A percentile compares a stretch with the other conserved stretches of the same genome.
Evolutionary conservation across 1,140 invertebrate species (phyloP).

Genomic region (Macrobrachium rosenbergii): DNA sequence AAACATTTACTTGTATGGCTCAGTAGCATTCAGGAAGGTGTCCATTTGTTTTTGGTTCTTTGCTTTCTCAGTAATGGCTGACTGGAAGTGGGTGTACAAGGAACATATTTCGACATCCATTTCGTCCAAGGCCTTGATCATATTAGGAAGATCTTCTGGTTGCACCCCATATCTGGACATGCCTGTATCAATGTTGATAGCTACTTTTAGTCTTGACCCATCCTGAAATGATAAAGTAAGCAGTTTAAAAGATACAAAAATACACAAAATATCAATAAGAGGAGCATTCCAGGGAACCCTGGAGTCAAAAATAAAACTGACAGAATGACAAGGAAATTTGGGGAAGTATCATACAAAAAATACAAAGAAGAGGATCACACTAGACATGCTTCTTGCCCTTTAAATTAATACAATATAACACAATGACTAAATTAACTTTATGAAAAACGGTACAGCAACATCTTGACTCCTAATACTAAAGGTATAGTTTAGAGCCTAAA

Average conservation of each 20-base stretch:
- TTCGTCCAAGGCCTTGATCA: constrained; percentile 39
- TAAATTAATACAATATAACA: too few relatives aligned
- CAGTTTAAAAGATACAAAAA: neutral
- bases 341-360: too few relatives aligned
- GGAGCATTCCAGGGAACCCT: neutral
- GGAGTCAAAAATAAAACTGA: too few relatives aligned
- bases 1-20: constrained; percentile 39
- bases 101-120: constrained; percentile 43
- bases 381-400: too few relatives aligned
- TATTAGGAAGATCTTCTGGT: constrained; percentile 44
- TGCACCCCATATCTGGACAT: constrained; percentile 63
- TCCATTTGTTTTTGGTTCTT: constrained; percentile 57
- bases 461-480: too few relatives aligned
- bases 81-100: constrained; percentile 64
- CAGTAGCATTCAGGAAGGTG: constrained; percentile 54
- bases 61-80: constrained; percentile 49
- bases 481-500: too few relatives aligned
- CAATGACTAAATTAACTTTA: too few relatives aligned
- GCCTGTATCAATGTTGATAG: constrained; percentile 62
- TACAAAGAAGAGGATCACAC: too few relatives aligned
- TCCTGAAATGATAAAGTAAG: constrained; percentile 25
- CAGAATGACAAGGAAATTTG: too few relatives aligned
- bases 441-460: too few relatives aligned
- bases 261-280: neutral
- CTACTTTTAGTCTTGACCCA: constrained; percentile 48